A percentile compares a stretch with the other conserved stretches of the same genome.
These are phyloP conservation scores for Drosophila azteca DNA, from an alignment of 1,140 invertebrate genomes.

Conservation along the genomic window DNA sequence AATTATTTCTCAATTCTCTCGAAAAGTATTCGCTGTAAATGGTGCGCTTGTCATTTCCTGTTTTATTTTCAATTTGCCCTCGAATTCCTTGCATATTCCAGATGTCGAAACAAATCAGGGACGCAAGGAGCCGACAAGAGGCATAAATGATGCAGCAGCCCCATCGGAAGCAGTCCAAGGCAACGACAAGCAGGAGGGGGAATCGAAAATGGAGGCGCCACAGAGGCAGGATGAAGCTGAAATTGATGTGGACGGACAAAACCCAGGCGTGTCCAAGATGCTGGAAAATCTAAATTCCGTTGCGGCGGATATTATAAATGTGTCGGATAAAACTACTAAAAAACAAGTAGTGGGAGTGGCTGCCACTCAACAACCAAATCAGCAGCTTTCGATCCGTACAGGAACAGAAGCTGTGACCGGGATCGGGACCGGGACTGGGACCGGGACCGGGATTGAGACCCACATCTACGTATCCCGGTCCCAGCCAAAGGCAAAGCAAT, in stretches of 20 bases:
- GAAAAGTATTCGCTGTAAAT: conserved; percentile 62
- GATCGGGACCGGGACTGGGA: no score
- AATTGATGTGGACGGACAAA: conserved; percentile 6
- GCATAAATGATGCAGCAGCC: conserved; percentile 72
- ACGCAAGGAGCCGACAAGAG: conserved; percentile 45
- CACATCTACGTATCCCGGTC: conserved; percentile 11
- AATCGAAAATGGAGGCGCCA: no score
- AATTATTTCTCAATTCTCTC: conserved; percentile 76
- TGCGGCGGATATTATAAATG: conserved; percentile 76
- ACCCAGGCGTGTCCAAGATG: conserved; percentile 48
- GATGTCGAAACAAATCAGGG: conserved; percentile 79
- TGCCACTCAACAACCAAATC: conserved; percentile 14
- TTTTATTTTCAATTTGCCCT: conserved; percentile 78
- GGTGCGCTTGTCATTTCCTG: conserved; percentile 77
- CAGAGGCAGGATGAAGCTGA: background rate
- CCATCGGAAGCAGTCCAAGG: conserved; percentile 39
- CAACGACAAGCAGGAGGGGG: conserved; percentile 1
- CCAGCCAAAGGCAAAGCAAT: conserved; percentile 64
- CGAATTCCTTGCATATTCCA: conserved; percentile 76
- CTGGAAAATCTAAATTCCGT: conserved; percentile 73
- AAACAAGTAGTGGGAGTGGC: conserved; percentile 9
- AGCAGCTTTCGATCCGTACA: background rate
- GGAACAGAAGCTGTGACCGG: no score
- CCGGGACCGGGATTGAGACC: conserved; percentile 25
- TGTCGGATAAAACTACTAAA: conserved; percentile 60